phyloP scores from a whole-genome alignment of 2,113 vertebrate genomes.

The Cololabis saira region DNA sequence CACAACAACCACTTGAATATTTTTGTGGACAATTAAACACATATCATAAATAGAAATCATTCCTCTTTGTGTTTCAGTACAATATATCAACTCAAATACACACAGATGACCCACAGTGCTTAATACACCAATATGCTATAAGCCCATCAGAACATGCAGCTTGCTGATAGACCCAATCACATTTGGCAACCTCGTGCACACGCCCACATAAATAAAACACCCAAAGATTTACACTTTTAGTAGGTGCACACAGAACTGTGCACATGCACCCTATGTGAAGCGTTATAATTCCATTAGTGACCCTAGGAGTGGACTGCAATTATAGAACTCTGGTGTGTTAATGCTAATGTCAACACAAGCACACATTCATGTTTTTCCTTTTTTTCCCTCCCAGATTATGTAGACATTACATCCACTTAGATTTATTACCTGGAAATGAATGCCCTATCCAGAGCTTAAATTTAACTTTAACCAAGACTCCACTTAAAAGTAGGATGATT shows the following conservation, averaged over 20 bases:
- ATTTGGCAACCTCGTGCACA: not conserved
- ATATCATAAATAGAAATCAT: too few species aligned
- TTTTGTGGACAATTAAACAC: too few species aligned
- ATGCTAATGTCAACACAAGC: not conserved
- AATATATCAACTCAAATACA: conserved; percentile 21
- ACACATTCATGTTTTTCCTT: not conserved
- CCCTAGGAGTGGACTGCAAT: conserved; percentile 29
- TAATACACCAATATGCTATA: conserved; percentile 5
- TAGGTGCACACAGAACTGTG: not conserved
- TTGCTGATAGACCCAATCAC: not conserved
- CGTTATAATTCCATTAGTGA: conserved; percentile 37
- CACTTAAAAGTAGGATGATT: not conserved
- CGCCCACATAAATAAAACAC: not conserved
- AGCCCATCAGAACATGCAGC: not conserved
- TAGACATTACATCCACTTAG: not conserved
- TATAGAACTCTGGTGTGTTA: conserved; percentile 20
- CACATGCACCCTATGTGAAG: not conserved
- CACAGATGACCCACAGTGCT: conserved; percentile 19
- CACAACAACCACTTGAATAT: too few species aligned
- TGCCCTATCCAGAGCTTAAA: not conserved
- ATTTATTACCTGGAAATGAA: not conserved
- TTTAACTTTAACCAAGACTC: not conserved
- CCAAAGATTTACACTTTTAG: not conserved
- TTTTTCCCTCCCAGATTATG: not conserved
- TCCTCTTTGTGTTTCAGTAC: not conserved